A percentile compares a stretch with the other conserved stretches of the same genome.
Conservation (phyloP, 2,797 vertebrate species). For the Anniella stebbinsi region DNA sequence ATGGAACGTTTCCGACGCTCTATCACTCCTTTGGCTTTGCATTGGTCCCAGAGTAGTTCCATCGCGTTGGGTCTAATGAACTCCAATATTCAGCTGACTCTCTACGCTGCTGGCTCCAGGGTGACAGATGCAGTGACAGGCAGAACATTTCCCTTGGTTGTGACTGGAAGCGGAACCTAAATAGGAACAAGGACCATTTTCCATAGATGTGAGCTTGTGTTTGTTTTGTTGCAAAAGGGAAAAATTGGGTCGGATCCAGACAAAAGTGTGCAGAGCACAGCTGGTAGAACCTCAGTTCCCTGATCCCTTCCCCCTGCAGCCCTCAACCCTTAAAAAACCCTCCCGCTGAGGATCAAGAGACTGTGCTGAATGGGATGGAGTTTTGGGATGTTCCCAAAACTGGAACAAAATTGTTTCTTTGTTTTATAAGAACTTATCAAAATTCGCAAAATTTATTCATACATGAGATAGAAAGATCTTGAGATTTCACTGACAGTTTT, state of each 20-base stretch:
- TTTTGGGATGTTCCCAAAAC: too few relatives aligned
- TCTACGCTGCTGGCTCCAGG: background rate
- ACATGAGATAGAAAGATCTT: too few relatives aligned
- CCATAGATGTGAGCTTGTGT: background rate
- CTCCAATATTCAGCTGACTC: background rate
- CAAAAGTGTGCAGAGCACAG: background rate
- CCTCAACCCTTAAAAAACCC: background rate
- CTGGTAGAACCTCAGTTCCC: background rate
- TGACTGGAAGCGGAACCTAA: background rate
- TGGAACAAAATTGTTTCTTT: too few relatives aligned
- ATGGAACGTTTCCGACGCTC: background rate
- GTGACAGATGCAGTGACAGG: background rate
- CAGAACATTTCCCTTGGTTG: background rate
- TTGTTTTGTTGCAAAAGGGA: too few relatives aligned
- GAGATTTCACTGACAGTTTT: too few relatives aligned
- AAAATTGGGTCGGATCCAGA: background rate
- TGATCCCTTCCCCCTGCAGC: too few relatives aligned
- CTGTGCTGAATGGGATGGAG: too few relatives aligned
- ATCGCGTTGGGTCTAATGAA: background rate
- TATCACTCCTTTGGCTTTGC: slow-evolving; percentile 5
- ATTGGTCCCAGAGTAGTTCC: background rate
- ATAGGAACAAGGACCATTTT: background rate
- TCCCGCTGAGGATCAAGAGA: background rate
- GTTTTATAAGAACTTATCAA: too few relatives aligned
- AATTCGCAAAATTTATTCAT: too few relatives aligned